Conservation (phyloP, 2,113 vertebrate species). For the Casuarius casuarius region DNA sequence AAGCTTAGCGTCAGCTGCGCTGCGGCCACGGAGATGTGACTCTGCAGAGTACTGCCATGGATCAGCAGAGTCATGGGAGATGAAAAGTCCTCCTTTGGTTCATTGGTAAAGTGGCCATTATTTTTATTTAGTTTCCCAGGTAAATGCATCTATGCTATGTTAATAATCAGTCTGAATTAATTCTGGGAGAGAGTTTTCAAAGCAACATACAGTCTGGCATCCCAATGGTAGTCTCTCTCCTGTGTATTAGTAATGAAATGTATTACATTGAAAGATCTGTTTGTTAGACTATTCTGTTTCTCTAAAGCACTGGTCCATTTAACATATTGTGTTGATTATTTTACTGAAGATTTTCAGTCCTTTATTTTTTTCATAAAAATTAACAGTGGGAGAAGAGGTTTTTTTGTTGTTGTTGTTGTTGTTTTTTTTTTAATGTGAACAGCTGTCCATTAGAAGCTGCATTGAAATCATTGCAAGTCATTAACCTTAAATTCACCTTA, state of each 20-base stretch:
- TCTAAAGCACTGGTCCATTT: background rate
- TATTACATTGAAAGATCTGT: background rate
- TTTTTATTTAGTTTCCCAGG: constrained; percentile 52
- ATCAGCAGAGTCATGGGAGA: background rate
- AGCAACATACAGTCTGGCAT: background rate
- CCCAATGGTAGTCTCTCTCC: constrained; percentile 7
- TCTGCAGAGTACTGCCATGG: background rate
- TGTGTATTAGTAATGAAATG: background rate
- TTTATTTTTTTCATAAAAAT: background rate
- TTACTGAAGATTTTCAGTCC: background rate
- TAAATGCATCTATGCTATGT: background rate
- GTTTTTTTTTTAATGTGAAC: background rate
- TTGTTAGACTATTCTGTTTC: background rate
- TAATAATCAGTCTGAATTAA: constrained; percentile 52
- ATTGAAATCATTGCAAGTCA: background rate
- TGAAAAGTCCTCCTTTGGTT: constrained; percentile 14
- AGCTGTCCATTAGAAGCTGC: background rate
- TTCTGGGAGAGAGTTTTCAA: constrained; percentile 19
- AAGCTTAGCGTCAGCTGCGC: background rate
- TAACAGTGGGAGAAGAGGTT: background rate
- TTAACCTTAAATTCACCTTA: background rate
- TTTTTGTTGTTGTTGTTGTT: too few relatives aligned
- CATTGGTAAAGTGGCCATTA: constrained; percentile 45
- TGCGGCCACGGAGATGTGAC: background rate
- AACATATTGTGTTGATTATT: background rate